Percentiles rank a stretch among this genome's conserved stretches.
Evolutionary conservation across 2,797 vertebrate genomes (phyloP).

Genomic region (Arctocebus calabarensis): DNA sequence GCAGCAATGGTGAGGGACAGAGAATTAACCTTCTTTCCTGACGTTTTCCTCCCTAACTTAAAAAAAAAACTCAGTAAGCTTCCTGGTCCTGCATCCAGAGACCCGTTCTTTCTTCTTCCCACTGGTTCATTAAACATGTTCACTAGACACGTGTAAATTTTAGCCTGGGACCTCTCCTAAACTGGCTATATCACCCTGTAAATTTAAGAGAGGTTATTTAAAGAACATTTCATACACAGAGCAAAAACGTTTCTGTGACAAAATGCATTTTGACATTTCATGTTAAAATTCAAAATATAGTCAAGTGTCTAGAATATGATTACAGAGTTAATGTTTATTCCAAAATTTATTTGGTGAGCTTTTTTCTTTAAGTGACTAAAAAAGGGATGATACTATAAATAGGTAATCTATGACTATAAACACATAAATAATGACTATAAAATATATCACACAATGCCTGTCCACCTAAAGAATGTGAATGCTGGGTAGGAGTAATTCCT

Average conservation of each 20-base stretch:
- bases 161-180: not conserved
- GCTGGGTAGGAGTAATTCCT: not conserved
- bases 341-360: not conserved
- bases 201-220: not conserved
- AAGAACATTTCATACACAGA: not conserved
- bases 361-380: not conserved
- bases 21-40: not conserved
- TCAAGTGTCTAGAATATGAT: not conserved
- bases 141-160: not conserved
- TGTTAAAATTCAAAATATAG: not conserved
- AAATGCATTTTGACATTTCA: not conserved
- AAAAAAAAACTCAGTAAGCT: not conserved
- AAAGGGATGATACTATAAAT: not conserved
- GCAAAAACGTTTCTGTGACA: not conserved
- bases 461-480: not conserved
- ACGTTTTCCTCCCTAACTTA: not conserved
- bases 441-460: not conserved
- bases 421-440: not conserved
- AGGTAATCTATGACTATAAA: not conserved
- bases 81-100: not conserved
- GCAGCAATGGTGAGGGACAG: not conserved
- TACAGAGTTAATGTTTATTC: not conserved
- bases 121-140: not conserved
- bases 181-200: not conserved
- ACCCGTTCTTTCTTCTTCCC: not conserved